Evolutionary conservation across 2,113 vertebrate genomes (phyloP), one percentile per base, ranked within the genome.

Genomic region (Psittacula cyanocephala): DNA sequence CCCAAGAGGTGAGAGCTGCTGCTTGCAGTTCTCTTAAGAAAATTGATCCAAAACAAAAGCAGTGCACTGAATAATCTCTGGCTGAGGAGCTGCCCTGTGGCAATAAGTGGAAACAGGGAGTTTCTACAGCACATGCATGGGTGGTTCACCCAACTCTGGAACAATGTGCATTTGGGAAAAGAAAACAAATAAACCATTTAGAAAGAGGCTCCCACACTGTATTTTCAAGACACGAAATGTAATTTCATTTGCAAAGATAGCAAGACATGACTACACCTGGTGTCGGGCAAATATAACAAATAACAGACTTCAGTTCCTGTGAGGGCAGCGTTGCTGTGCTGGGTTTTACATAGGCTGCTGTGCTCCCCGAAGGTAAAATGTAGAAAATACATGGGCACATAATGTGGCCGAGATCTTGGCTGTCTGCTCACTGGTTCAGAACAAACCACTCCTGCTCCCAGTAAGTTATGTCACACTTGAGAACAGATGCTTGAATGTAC

Each of bases 1-100:
- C 44, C 62, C 2, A 0, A 35, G 43, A 80, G 35, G 11, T 8
- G 5, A 1, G 0, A 70, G 35, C 13, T 15, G 57, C 25, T 11
- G 29, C 13, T 18, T 3, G 7, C 24, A 24, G 9, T 39, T 53
- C 19, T 28, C 31, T 83, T 49, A 43, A 41, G 57, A 60, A 49
- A 72, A 46, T 4, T 1, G 8, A 81, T 13, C 19, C 65, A 53
- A 80, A 84, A 4, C 11, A 63, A 43, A 50, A 63, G 47, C 59
- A 29, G 41, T 0, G 8, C 13, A 5, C 16, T 4, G 46, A 80
- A 63, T 2, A 0, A 24, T 10, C 47, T 75, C 47, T 78, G 41
- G 37, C 44, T 17, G 28, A 47, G n/a, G 37, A 23, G 11, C 41
- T 79, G 55, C 46, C 44, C 79, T n/a, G 25, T 2, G 27, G 31